Percentiles rank a stretch among this genome's conserved stretches.
phyloP scores from a whole-genome alignment of 2,888 invertebrate genomes.

The Mesorhabditis belari region DNA sequence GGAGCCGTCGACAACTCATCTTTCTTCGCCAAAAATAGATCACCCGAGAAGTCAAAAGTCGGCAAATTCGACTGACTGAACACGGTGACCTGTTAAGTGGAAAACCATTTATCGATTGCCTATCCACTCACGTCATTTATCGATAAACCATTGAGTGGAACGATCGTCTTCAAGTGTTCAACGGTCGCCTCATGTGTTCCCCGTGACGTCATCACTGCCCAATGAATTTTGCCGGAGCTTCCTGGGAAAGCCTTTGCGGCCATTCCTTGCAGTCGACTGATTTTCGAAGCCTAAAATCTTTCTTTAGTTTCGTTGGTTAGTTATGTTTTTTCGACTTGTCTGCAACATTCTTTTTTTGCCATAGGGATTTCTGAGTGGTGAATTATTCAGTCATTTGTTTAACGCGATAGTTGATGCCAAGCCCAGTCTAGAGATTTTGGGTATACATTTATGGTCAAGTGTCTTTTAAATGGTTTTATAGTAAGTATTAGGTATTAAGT shows the following conservation, averaged over 20 bases:
- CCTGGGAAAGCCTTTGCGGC: conserved; percentile 22
- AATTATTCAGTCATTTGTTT: no score
- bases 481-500: no score
- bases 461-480: no score
- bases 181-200: conserved; percentile 79
- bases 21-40: conserved; percentile 76
- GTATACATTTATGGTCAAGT: conserved; percentile 92
- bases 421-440: conserved; percentile 85
- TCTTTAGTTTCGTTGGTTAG: conserved; percentile 14
- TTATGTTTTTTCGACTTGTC: not conserved
- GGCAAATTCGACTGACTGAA: conserved; percentile 73
- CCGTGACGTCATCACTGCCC: conserved; percentile 86
- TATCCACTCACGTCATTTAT: conserved; percentile 42
- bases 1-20: conserved; percentile 78
- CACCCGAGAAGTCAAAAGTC: conserved; percentile 86
- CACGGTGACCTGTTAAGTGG: conserved; percentile 53
- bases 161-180: conserved; percentile 58
- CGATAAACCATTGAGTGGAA: conserved; percentile 67
- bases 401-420: conserved; percentile 18
- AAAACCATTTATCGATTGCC: not conserved
- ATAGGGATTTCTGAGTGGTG: conserved; percentile 33
- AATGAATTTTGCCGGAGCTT: conserved; percentile 21
- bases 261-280: conserved; percentile 25
- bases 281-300: conserved; percentile 37
- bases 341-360: conserved; percentile 24